Percentiles rank a stretch among this genome's conserved stretches.
Evolutionary conservation across 2,113 vertebrate species (phyloP).

Genomic region (Hipposideros armiger): DNA sequence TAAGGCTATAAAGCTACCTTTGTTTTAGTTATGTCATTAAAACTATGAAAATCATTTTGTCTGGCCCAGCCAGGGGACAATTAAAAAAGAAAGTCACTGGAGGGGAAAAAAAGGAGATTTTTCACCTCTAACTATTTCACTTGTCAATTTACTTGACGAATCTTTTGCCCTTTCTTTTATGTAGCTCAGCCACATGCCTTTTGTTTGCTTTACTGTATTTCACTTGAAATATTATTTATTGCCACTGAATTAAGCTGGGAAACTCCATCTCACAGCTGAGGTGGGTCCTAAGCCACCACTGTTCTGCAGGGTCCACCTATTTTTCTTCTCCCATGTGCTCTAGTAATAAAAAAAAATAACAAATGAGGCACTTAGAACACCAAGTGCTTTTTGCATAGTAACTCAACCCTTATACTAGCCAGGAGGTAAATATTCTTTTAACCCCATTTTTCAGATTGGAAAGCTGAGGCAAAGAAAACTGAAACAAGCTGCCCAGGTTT

Average conservation of each 20-base stretch:
- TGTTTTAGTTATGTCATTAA: constrained; percentile 77
- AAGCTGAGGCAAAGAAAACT: constrained; percentile 3
- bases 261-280: not conserved
- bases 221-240: not conserved
- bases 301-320: not conserved
- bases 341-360: not conserved
- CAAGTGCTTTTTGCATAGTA: not conserved
- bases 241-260: not conserved
- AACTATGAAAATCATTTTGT: constrained; percentile 65
- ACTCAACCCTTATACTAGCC: not conserved
- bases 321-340: not conserved
- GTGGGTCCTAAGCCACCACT: not conserved
- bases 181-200: not conserved
- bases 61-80: not conserved
- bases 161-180: constrained; percentile 50
- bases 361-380: not conserved
- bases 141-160: constrained; percentile 51
- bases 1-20: constrained; percentile 75
- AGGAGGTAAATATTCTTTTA: not conserved
- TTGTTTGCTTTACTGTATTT: not conserved
- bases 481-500: not conserved
- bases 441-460: not conserved
- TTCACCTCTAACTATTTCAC: constrained; percentile 47
- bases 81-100: constrained; percentile 58
- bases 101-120: not conserved